phyloP scores from a whole-genome alignment of 1,140 invertebrate species.

The Drosophila sulfurigaster region DNA sequence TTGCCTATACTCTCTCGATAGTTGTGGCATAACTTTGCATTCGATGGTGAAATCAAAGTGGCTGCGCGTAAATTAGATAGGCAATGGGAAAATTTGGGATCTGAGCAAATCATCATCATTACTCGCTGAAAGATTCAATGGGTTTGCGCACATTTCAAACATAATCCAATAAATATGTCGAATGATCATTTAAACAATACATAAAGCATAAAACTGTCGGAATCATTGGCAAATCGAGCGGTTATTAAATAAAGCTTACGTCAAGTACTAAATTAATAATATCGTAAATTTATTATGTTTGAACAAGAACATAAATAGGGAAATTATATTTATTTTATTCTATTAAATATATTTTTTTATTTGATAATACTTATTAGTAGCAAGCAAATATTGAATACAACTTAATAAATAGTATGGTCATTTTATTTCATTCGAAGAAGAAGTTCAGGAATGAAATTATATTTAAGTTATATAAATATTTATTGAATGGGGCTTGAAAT shows the following conservation, averaged over 20 bases:
- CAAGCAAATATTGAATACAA: no score
- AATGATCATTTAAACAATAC: conserved; percentile 33
- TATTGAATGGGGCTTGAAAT: no score
- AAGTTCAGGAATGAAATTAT: no score
- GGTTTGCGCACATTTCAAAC: conserved; percentile 1
- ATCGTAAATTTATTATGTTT: not conserved
- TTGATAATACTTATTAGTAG: no score
- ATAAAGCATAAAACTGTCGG: conserved; percentile 35
- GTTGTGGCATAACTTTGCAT: not conserved
- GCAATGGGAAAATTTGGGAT: not conserved
- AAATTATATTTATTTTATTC: no score
- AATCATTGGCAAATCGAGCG: not conserved
- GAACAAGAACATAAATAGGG: not conserved
- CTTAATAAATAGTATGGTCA: no score
- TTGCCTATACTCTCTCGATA: conserved; percentile 5
- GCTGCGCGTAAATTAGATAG: not conserved
- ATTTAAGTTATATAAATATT: no score
- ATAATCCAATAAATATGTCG: conserved; percentile 43
- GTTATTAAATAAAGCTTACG: not conserved
- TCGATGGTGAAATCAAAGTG: conserved; percentile 52
- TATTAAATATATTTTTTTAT: no score
- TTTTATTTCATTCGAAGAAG: no score
- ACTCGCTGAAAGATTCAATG: conserved; percentile 29
- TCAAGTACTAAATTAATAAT: not conserved
- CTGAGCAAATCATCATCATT: conserved; percentile 26